Conservation (phyloP, 2,113 vertebrate species). For the Myiozetetes cayanensis region DNA sequence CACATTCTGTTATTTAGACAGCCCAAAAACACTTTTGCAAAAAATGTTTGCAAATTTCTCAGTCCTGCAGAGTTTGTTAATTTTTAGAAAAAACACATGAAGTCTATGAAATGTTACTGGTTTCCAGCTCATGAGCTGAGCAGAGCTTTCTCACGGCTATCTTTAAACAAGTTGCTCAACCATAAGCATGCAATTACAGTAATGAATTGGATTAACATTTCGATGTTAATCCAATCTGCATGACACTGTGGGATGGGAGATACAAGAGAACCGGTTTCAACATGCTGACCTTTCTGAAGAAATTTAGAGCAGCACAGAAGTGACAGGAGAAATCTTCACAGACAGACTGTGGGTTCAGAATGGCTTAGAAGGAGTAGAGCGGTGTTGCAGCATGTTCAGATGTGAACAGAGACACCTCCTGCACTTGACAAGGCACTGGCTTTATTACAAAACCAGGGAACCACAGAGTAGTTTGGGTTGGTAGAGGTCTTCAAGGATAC, state of each 20-base stretch:
- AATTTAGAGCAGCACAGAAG: neutral
- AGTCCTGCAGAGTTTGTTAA: neutral
- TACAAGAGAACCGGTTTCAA: neutral
- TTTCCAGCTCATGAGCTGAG: neutral
- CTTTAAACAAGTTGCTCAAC: neutral
- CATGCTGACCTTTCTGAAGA: neutral
- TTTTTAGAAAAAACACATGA: neutral
- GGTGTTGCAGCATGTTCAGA: neutral
- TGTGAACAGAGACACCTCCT: neutral
- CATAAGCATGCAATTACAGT: neutral
- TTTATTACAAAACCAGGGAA: neutral
- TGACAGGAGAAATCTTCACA: neutral
- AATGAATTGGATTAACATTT: neutral
- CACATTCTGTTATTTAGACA: neutral
- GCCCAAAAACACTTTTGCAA: neutral
- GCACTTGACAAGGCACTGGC: accelerated
- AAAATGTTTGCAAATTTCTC: neutral
- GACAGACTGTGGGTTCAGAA: neutral
- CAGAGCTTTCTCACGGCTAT: neutral
- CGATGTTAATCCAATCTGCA: neutral
- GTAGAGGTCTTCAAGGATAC: neutral
- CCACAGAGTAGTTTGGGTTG: neutral
- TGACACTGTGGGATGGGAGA: neutral
- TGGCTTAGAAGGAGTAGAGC: neutral
- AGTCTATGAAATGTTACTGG: neutral